A percentile compares a stretch with the other conserved stretches of the same genome.
Conservation (phyloP, 2,113 vertebrate species). For the Apistogramma diplotaenia region DNA sequence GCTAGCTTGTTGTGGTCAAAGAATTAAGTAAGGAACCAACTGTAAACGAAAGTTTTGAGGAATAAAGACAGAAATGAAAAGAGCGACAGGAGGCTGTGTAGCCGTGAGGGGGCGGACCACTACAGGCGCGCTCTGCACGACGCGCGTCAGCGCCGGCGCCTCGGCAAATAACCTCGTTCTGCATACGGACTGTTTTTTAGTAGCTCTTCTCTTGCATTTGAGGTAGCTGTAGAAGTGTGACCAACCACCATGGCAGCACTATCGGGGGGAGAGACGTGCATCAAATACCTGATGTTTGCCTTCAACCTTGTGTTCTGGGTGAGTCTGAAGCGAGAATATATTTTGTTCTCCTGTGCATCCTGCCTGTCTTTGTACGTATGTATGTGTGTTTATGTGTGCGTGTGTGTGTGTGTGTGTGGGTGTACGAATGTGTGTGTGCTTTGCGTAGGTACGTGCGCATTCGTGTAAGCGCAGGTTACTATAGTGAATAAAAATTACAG, state of each 20-base stretch:
- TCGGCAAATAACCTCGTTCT: slow-evolving; percentile 51
- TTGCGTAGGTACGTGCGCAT: not conserved
- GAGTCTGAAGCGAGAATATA: slow-evolving; percentile 59
- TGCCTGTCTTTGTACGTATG: not conserved
- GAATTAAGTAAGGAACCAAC: not conserved
- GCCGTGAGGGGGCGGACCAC: slow-evolving; percentile 63
- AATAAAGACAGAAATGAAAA: not conserved
- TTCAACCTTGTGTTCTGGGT: slow-evolving; percentile 97
- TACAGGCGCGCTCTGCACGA: slow-evolving; percentile 54
- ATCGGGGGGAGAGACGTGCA: slow-evolving; percentile 90
- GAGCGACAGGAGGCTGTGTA: not conserved
- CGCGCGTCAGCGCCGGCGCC: slow-evolving; percentile 47
- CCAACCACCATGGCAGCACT: slow-evolving; percentile 76
- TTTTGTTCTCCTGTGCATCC: not conserved
- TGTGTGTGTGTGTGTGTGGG: not conserved
- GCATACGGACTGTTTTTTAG: slow-evolving; percentile 33
- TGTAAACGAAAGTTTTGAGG: not conserved
- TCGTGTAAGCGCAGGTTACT: slow-evolving; percentile 6
- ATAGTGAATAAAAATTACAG: slow-evolving; percentile 18
- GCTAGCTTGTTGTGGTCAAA: not conserved
- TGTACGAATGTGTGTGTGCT: not conserved
- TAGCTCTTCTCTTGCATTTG: not conserved
- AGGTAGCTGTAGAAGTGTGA: not conserved
- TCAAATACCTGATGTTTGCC: slow-evolving; percentile 93
- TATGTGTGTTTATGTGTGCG: not conserved